Conservation (phyloP, 2,113 vertebrate genomes). For the Apaloderma vittatum region DNA sequence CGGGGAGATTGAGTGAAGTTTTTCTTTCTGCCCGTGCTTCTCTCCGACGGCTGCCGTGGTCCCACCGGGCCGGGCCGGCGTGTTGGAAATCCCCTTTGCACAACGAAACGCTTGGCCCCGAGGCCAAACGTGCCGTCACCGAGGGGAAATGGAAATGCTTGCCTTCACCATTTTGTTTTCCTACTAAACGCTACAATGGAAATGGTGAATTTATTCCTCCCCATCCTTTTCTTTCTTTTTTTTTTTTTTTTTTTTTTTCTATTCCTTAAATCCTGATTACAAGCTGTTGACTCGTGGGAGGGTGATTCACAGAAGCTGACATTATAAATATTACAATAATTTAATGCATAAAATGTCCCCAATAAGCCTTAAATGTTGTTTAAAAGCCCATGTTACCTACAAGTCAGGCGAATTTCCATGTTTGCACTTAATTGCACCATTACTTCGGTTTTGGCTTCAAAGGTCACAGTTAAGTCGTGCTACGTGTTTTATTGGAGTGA, state of each 20-base stretch:
- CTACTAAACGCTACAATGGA: constrained; percentile 39
- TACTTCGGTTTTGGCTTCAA: constrained; percentile 78
- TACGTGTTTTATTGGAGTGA: constrained; percentile 79
- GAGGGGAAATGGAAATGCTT: constrained; percentile 47
- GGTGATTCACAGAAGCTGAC: constrained; percentile 71
- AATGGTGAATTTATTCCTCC: constrained; percentile 73
- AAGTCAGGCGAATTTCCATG: constrained; percentile 74
- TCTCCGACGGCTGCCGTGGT: neutral
- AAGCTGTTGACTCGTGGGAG: constrained; percentile 73
- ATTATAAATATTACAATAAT: constrained; percentile 75
- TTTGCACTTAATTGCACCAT: constrained; percentile 74
- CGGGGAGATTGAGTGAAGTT: fast-evolving
- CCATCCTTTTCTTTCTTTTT: constrained; percentile 41
- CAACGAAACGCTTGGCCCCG: neutral
- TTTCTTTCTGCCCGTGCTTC: neutral
- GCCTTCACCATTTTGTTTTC: constrained; percentile 59
- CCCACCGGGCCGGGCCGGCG: constrained; percentile 2
- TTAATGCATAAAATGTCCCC: constrained; percentile 75
- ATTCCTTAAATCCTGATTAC: constrained; percentile 72
- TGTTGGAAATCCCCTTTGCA: neutral
- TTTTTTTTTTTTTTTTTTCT: neutral
- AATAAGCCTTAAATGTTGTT: constrained; percentile 76
- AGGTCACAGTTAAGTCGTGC: constrained; percentile 77
- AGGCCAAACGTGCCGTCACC: neutral
- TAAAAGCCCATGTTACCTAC: constrained; percentile 54